These are phyloP conservation scores for Epistrophella euchroma DNA, from an alignment of 2,888 invertebrate genomes.

Conservation along the genomic window DNA sequence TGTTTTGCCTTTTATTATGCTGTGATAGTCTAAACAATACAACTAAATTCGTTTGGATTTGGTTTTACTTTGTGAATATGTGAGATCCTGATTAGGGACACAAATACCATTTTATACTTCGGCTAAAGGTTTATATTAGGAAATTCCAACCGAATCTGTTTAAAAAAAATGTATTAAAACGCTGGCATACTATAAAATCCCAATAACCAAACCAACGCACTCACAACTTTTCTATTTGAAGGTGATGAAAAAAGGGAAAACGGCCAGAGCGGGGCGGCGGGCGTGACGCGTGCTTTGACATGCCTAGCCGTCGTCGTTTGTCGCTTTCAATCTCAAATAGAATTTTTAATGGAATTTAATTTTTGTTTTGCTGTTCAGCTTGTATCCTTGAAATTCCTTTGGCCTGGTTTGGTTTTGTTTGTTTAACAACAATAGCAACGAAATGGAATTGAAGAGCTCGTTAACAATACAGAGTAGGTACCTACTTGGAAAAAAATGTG, in stretches of 20 bases:
- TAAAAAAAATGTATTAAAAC: conserved; percentile 56
- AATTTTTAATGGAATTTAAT: conserved; percentile 68
- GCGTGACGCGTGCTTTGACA: neutral
- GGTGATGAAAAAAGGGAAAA: neutral
- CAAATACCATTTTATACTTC: conserved; percentile 28
- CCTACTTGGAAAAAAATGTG: conserved; percentile 5
- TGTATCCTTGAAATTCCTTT: conserved; percentile 48
- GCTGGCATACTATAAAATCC: conserved; percentile 50
- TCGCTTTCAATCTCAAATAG: conserved; percentile 50
- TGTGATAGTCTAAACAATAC: conserved; percentile 56
- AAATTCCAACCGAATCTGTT: conserved; percentile 41
- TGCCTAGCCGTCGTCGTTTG: conserved; percentile 1
- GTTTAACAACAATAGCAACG: conserved; percentile 63
- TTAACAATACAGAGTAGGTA: conserved; percentile 61
- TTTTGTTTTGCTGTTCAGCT: conserved; percentile 27
- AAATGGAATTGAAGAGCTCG: conserved; percentile 67
- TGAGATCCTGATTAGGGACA: conserved; percentile 36
- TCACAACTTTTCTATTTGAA: conserved; percentile 16
- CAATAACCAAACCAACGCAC: neutral
- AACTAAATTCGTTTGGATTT: conserved; percentile 66
- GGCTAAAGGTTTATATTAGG: conserved; percentile 10
- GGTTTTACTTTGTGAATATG: conserved; percentile 50
- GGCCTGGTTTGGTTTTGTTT: conserved; percentile 66
- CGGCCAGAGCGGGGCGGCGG: neutral
- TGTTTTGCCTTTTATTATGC: conserved; percentile 55